A percentile compares a stretch with the other conserved stretches of the same genome.
Evolutionary conservation across 1,140 invertebrate genomes (phyloP).

Genomic region (Nasonia vitripennis): DNA sequence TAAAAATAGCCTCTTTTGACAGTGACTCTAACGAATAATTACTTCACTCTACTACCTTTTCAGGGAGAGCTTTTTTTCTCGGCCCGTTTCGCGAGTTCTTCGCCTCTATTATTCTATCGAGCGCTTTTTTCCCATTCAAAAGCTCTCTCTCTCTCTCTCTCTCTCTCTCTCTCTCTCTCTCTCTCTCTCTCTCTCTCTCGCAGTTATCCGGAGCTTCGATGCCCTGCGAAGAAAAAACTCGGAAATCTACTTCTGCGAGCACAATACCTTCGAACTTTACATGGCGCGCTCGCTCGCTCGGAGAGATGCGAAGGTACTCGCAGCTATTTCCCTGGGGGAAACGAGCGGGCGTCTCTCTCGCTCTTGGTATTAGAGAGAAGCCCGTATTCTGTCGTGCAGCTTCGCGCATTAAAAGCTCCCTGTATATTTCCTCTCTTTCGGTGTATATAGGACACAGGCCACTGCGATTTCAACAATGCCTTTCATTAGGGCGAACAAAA

Average conservation of each 20-base stretch:
- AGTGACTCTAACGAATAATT: neutral
- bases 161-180: neutral
- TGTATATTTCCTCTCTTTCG: too few relatives aligned
- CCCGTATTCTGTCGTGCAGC: constrained; percentile 7
- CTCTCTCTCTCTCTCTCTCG: neutral
- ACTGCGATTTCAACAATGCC: constrained; percentile 22
- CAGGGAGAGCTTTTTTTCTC: constrained; percentile 38
- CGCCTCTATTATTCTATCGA: neutral
- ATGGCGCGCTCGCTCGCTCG: neutral
- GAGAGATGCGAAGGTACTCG: constrained; percentile 34
- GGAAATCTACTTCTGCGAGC: constrained; percentile 48
- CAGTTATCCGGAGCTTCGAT: constrained; percentile 37
- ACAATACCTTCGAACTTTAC: constrained; percentile 54
- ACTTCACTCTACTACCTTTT: neutral
- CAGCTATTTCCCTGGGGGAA: constrained; percentile 50
- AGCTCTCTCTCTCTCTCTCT: neutral
- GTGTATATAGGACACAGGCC: constrained; percentile 9
- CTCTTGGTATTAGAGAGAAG: constrained; percentile 10
- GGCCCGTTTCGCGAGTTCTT: neutral
- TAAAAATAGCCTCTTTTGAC: too few relatives aligned
- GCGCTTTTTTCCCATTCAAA: neutral
- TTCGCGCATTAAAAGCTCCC: constrained; percentile 34
- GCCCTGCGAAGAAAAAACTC: constrained; percentile 42
- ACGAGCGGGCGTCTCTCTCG: constrained; percentile 23
- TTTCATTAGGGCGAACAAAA: constrained; percentile 20